Base-by-base conservation (phyloP, 2,888 invertebrate species). In the Sericinus montela region DNA sequence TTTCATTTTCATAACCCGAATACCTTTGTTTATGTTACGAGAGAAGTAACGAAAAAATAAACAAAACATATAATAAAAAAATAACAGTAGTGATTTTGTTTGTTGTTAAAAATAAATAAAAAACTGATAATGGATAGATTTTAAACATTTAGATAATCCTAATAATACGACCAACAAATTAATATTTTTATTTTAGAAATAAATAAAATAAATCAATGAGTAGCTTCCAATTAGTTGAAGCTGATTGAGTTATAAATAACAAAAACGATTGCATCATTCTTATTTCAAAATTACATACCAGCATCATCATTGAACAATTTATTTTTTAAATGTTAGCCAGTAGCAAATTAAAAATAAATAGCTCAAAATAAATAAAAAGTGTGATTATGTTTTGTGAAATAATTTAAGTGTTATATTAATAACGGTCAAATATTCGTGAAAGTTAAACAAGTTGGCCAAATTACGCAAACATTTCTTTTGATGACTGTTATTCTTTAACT, bases 151-250 rank as follows among this genome's bases (percentile, higher is more conserved):
- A 23, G 36, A 41, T 45, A 37, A n/a, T 50, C 44, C 41, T 41
- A 50, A 50, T 45, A 30, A 50, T 45, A 39, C 25, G 8, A 25
- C 45, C 41, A 41, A 30, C 23, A 35, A 50, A 45, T 50, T 40
- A 35, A 36, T 30, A 41, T 45, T 45, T 45, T 32, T 30, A 32
- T 45, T 49, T 41, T 25, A 41, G 25, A 41, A 35, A 50, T 37
- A 45, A 37, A 41, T 40, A 41, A 19, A 48, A 32, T 11, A 19
- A 15, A 41, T 32, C n/a, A 36, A 49, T 13, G 19, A 39, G 39
- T 42, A 25, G 13, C 36, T 7, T 23, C 45, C 50, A 45, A 50
- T 45, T 49, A 44, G 38, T 9, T 13, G 16, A 34, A 36, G 36
- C 36, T 36, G 37, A 36, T 40, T 41, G 25, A 41, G 13, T 50